Conservation (phyloP, 2,113 vertebrate species). For the Podarcis muralis region DNA sequence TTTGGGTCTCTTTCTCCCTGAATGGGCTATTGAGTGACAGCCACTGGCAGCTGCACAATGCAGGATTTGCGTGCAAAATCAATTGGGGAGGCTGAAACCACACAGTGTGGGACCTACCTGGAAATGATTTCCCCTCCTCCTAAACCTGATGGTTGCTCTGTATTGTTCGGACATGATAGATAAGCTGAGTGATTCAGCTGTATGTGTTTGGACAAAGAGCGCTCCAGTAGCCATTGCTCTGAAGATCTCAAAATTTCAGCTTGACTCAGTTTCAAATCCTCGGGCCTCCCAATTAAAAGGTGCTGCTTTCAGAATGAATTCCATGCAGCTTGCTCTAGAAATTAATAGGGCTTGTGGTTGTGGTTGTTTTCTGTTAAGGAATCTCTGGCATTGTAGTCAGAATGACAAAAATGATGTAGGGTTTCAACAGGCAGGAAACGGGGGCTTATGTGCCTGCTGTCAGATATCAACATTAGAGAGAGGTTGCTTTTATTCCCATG, state of each 20-base stretch:
- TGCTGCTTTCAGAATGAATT: neutral
- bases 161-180: slow-evolving; percentile 22
- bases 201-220: slow-evolving; percentile 45
- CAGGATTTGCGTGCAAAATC: slow-evolving; percentile 57
- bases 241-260: slow-evolving; percentile 12
- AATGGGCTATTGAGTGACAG: slow-evolving; percentile 45
- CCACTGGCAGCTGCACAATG: slow-evolving; percentile 46
- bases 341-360: slow-evolving; percentile 5
- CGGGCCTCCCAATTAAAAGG: neutral
- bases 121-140: slow-evolving; percentile 1
- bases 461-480: neutral
- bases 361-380: neutral
- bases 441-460: neutral
- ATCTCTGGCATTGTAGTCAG: neutral
- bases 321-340: slow-evolving; percentile 8
- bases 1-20: slow-evolving; percentile 40
- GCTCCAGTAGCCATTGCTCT: slow-evolving; percentile 41
- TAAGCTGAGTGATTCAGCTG: slow-evolving; percentile 44
- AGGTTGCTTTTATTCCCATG: neutral
- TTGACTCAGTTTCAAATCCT: slow-evolving; percentile 44
- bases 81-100: slow-evolving; percentile 29
- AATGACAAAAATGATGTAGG: neutral
- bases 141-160: slow-evolving; percentile 26
- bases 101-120: slow-evolving; percentile 23
- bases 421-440: neutral